phyloP scores from a whole-genome alignment of 1,140 invertebrate species.

The Drosophila lacertosa region DNA sequence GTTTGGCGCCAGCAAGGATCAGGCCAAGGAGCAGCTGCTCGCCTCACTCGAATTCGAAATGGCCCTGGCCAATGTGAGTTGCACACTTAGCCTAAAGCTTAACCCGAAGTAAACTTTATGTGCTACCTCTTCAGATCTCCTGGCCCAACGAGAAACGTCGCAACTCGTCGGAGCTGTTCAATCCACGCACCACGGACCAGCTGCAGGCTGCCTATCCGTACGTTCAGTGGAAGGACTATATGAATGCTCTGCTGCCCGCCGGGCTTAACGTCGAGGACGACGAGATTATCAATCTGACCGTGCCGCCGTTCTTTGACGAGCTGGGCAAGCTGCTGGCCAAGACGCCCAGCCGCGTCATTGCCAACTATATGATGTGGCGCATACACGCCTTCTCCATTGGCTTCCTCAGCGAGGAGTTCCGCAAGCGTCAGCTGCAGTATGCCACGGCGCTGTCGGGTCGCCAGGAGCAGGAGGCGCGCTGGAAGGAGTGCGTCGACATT shows the following conservation, averaged over 20 bases:
- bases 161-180: conserved; percentile 95
- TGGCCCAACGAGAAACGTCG: conserved; percentile 94
- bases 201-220: conserved; percentile 89
- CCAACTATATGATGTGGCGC: conserved; percentile 94
- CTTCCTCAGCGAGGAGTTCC: conserved; percentile 90
- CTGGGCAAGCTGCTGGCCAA: conserved; percentile 86
- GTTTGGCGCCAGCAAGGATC: conserved; percentile 90
- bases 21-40: conserved; percentile 90
- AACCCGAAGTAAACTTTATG: no score
- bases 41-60: conserved; percentile 96
- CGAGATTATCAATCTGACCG: conserved; percentile 92
- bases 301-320: conserved; percentile 90
- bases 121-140: conserved; percentile 88
- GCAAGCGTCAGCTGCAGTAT: conserved; percentile 90
- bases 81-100: no score
- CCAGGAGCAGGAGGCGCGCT: conserved; percentile 90
- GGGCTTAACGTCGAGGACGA: conserved; percentile 87
- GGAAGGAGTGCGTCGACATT: conserved; percentile 93
- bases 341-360: conserved; percentile 85
- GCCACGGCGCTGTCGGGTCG: conserved; percentile 90
- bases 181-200: conserved; percentile 92
- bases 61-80: conserved; percentile 92
- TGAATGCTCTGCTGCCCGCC: conserved; percentile 89
- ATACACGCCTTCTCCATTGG: conserved; percentile 89
- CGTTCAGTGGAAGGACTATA: conserved; percentile 87